Evolutionary conservation across 2,113 vertebrate genomes (phyloP).

Genomic region (Anas platyrhynchos): DNA sequence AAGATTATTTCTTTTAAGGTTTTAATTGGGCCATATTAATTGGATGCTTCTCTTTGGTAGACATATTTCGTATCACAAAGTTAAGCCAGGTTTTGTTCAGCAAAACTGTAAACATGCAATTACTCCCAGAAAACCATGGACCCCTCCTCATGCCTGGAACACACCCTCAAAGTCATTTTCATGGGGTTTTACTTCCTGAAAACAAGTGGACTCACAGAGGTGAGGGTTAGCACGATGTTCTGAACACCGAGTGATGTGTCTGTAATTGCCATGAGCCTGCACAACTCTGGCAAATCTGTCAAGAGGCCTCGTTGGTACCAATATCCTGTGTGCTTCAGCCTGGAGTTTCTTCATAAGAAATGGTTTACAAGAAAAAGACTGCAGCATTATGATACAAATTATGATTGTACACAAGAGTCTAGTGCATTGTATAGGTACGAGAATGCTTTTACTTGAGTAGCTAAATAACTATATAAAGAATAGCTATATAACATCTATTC

Average conservation of each 20-base stretch:
- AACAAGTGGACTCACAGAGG: background rate
- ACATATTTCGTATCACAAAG: slow-evolving; percentile 6
- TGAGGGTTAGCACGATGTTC: background rate
- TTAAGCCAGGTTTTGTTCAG: slow-evolving; percentile 51
- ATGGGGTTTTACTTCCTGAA: background rate
- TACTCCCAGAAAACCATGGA: slow-evolving; percentile 39
- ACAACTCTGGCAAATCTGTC: background rate
- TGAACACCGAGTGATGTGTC: background rate
- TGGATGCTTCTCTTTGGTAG: slow-evolving; percentile 21
- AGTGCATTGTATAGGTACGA: background rate
- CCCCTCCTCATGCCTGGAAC: background rate
- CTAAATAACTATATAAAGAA: background rate
- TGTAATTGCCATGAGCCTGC: background rate
- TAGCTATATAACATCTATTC: background rate
- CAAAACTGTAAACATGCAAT: slow-evolving; percentile 49
- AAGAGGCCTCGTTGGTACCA: background rate
- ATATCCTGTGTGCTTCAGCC: background rate
- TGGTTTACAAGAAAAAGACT: background rate
- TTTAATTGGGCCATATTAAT: slow-evolving; percentile 60
- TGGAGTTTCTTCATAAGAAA: background rate
- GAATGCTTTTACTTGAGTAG: background rate
- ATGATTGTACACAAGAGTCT: background rate
- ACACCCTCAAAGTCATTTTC: background rate
- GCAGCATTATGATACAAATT: background rate
- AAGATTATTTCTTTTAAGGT: slow-evolving; percentile 52